Conservation (phyloP, 2,113 vertebrate genomes). For the Thermophis baileyi region DNA sequence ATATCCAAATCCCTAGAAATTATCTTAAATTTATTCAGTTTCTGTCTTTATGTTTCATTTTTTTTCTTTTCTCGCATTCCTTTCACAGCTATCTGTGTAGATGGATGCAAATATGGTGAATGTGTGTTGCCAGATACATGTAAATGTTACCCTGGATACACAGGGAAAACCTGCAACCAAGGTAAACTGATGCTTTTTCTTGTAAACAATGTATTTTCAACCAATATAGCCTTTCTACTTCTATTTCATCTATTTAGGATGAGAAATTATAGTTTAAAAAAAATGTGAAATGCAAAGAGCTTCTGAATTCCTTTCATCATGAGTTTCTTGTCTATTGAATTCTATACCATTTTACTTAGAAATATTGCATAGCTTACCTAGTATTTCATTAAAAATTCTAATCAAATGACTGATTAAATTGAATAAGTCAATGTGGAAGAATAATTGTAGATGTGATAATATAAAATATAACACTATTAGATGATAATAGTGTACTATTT, state of each 20-base stretch:
- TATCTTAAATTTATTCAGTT: background rate
- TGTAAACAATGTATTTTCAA: background rate
- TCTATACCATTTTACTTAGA: background rate
- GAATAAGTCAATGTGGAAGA: background rate
- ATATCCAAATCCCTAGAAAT: background rate
- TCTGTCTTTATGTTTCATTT: conserved; percentile 8
- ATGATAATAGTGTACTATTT: background rate
- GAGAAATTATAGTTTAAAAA: background rate
- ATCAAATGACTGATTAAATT: background rate
- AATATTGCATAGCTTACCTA: background rate
- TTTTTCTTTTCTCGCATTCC: conserved; percentile 51
- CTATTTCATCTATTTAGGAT: background rate
- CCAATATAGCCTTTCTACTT: background rate
- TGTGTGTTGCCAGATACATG: conserved; percentile 90
- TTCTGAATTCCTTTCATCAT: background rate
- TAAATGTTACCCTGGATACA: conserved; percentile 90
- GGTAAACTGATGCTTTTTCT: conserved; percentile 61
- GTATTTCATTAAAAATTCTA: background rate
- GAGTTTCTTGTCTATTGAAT: background rate
- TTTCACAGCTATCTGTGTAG: conserved; percentile 84
- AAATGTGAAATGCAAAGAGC: background rate
- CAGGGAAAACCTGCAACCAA: conserved; percentile 90
- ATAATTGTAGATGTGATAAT: background rate
- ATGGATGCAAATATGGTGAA: conserved; percentile 89
- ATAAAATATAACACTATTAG: background rate